Evolutionary conservation across 2,113 vertebrate species (phyloP).

Genomic region (Sinocyclocheilus anophthalmus): DNA sequence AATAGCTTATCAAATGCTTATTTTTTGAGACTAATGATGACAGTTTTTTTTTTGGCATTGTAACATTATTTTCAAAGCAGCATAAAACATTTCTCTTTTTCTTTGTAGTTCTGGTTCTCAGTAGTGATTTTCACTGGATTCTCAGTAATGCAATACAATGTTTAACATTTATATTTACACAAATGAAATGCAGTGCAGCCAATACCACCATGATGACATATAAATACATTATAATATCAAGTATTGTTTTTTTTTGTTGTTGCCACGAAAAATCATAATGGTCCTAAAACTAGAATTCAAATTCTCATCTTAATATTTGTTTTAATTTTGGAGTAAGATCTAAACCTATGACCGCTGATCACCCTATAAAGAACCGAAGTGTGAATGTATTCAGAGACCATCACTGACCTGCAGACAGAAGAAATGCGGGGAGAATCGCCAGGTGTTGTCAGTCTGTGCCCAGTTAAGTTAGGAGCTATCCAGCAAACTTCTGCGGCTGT

Average conservation of each 20-base stretch:
- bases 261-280: not conserved
- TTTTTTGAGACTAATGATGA: not conserved
- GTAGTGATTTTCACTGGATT: not conserved
- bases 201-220: not conserved
- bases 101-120: not conserved
- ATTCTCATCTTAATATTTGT: not conserved
- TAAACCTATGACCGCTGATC: not conserved
- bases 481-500: conserved; percentile 90
- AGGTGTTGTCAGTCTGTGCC: not conserved
- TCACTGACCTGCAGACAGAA: not conserved
- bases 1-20: not conserved
- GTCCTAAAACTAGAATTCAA: not conserved
- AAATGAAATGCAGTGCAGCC: not conserved
- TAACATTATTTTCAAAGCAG: not conserved
- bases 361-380: not conserved
- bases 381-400: not conserved
- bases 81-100: not conserved
- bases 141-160: not conserved
- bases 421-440: too few relatives aligned
- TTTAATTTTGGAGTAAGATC: not conserved
- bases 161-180: not conserved
- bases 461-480: conserved; percentile 65
- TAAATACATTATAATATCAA: not conserved
- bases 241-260: not conserved
- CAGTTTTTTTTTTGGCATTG: not conserved